Percentiles rank a stretch among this genome's conserved stretches.
Conservation (phyloP, 2,888 invertebrate species). For the Pollenia labialis region DNA sequence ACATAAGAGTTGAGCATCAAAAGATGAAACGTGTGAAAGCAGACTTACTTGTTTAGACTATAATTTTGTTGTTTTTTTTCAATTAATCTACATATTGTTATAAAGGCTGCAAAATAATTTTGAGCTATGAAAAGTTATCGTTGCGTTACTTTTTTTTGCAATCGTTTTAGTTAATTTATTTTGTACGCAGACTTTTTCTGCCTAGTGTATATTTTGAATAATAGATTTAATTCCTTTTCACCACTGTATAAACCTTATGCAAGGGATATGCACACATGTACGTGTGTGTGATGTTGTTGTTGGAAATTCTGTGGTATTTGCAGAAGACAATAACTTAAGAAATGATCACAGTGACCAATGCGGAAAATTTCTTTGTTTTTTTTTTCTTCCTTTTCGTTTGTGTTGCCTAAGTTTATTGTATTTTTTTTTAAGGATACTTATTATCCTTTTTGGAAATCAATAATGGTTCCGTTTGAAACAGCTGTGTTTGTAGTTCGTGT, state of each 20-base stretch:
- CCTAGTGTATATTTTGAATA: too few relatives aligned
- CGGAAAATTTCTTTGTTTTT: constrained; percentile 58
- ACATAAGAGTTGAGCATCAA: too few relatives aligned
- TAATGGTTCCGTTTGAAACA: constrained; percentile 27
- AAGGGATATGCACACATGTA: too few relatives aligned
- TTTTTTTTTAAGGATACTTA: constrained; percentile 14
- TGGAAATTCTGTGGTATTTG: constrained; percentile 34
- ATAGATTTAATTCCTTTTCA: constrained; percentile 10
- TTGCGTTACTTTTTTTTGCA: too few relatives aligned
- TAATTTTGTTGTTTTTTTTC: too few relatives aligned
- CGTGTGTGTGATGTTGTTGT: constrained; percentile 7
- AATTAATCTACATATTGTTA: too few relatives aligned
- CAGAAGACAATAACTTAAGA: constrained; percentile 44
- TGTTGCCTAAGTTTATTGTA: constrained; percentile 3
- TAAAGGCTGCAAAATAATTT: too few relatives aligned
- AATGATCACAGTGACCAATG: constrained; percentile 60
- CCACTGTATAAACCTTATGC: not conserved
- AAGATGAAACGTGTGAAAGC: too few relatives aligned
- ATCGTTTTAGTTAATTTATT: too few relatives aligned
- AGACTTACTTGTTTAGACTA: too few relatives aligned
- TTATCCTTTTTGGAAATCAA: constrained; percentile 26
- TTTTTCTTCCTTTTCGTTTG: constrained; percentile 6
- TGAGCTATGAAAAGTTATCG: too few relatives aligned
- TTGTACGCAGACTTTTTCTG: too few relatives aligned
- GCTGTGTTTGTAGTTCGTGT: constrained; percentile 52